Percentiles rank a stretch among this genome's conserved stretches.
phyloP scores from a whole-genome alignment of 2,888 invertebrate species.

The Caenorhabditis auriculariae region DNA sequence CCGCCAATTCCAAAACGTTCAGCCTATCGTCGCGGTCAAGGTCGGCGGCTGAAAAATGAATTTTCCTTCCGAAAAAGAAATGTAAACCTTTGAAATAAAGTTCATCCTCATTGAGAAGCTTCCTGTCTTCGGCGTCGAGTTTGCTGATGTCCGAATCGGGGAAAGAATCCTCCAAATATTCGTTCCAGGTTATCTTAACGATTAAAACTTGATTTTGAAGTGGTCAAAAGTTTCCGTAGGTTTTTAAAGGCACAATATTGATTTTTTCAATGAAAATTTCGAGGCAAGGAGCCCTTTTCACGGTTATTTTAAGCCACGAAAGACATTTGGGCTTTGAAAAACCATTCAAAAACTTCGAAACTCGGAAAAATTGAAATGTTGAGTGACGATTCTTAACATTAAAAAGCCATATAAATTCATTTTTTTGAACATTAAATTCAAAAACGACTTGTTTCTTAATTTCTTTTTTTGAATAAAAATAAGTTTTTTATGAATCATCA shows the following conservation, averaged over 20 bases:
- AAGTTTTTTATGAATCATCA: too few species aligned
- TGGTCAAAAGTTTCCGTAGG: too few species aligned
- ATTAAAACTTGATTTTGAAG: slow-evolving; percentile 75
- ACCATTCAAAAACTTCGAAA: too few species aligned
- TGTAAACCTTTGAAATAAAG: slow-evolving; percentile 80
- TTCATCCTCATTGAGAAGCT: slow-evolving; percentile 76
- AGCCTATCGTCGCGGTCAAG: slow-evolving; percentile 78
- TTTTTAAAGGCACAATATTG: neutral
- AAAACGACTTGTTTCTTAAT: neutral
- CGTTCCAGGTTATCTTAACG: slow-evolving; percentile 78
- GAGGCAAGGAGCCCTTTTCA: too few species aligned
- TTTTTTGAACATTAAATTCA: neutral
- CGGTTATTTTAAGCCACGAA: too few species aligned
- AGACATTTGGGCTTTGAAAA: too few species aligned
- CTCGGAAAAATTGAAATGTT: too few species aligned
- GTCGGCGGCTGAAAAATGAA: slow-evolving; percentile 71
- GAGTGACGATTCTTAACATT: too few species aligned
- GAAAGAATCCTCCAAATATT: slow-evolving; percentile 85
- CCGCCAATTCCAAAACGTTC: slow-evolving; percentile 78
- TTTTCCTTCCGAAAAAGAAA: slow-evolving; percentile 76
- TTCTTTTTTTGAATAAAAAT: too few species aligned
- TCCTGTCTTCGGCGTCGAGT: slow-evolving; percentile 50
- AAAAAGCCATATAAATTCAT: too few species aligned
- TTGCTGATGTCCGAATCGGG: slow-evolving; percentile 65
- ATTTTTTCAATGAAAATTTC: neutral